Percentiles rank a stretch among this genome's conserved stretches.
Evolutionary conservation across 1,140 invertebrate species (phyloP).

Genomic region (Colletes gigas): DNA sequence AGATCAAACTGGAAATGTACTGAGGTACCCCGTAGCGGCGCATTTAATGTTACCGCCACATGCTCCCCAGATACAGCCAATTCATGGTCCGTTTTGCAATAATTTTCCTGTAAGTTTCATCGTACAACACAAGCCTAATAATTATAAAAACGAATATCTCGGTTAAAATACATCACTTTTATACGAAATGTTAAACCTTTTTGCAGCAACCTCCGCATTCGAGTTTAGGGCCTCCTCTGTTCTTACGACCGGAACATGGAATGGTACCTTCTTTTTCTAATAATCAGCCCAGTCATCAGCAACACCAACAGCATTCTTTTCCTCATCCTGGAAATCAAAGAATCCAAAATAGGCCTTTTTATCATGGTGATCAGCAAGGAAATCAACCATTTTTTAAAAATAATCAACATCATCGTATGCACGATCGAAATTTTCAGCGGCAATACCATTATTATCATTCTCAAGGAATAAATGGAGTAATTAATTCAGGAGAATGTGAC

Average conservation of each 20-base stretch:
- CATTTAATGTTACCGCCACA: constrained; percentile 73
- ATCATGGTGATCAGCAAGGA: constrained; percentile 70
- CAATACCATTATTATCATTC: constrained; percentile 69
- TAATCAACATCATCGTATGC: constrained; percentile 75
- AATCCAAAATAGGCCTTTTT: constrained; percentile 73
- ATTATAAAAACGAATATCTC: constrained; percentile 1
- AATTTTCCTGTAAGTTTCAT: constrained; percentile 72
- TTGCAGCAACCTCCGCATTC: constrained; percentile 70
- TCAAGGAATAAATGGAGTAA: constrained; percentile 71
- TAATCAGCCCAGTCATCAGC: constrained; percentile 71
- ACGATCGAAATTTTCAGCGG: constrained; percentile 72
- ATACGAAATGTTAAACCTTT: neutral
- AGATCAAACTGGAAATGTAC: constrained; percentile 80
- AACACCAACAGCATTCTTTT: constrained; percentile 68
- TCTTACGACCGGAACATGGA: constrained; percentile 71
- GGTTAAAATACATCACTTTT: neutral
- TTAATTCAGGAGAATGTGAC: constrained; percentile 82
- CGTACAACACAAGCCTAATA: neutral
- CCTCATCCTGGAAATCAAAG: constrained; percentile 77
- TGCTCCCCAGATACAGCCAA: constrained; percentile 71
- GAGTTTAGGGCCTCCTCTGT: constrained; percentile 68
- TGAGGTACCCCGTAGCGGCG: constrained; percentile 74
- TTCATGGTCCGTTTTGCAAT: constrained; percentile 71
- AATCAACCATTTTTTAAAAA: constrained; percentile 78
- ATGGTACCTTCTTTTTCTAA: constrained; percentile 70